Conservation (phyloP, 1,140 invertebrate species). For the honey bee (Apis mellifera) region Amel_HAv3.1 CM009945.2:4202501-4203000, state of each 20-base stretch:
- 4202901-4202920: background rate
- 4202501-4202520: no score
- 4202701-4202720: background rate
- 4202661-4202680: background rate
- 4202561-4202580: no score
- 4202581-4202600: no score
- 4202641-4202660: background rate
- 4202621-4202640: no score
- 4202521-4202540: no score
- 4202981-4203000: no score
- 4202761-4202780: constrained; percentile 48
- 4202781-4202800: constrained; percentile 54
- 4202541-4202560: no score
- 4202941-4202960: no score
- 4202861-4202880: constrained; percentile 26
- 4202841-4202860: constrained; percentile 40
- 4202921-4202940: background rate
- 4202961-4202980: no score
- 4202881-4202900: constrained; percentile 25
- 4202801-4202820: background rate
- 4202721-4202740: constrained; percentile 46
- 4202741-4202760: constrained; percentile 50
- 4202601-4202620: no score
- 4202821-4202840: constrained; percentile 36
- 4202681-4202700: constrained; percentile 16